Evolutionary conservation across 2,113 vertebrate species (phyloP), one percentile per base, ranked within the genome.

Genomic region (Muscicapa adusta): DNA sequence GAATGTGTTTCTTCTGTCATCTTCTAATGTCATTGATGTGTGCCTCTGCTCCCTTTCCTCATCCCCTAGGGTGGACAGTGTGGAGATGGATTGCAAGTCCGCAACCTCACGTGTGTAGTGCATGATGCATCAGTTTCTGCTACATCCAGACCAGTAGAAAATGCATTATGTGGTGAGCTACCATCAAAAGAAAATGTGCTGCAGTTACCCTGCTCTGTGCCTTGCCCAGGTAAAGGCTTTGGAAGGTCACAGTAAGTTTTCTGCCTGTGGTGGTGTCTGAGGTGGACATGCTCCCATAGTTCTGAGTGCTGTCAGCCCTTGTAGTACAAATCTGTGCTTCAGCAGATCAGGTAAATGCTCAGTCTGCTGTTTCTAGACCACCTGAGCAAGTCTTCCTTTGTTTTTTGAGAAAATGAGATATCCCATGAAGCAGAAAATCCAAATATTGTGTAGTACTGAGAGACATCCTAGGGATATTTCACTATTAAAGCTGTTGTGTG

Each of bases 11-110:
- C 53, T 89, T 91, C 53, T 91, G 63, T 73, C 5, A 12, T 18
- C 14, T 88, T n/a, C 43, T 85, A 22, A 47, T 2, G 0, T 61
- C 67, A 43, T 6, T 4, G 22, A 76, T 43, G 54, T 25, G 26
- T 73, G n/a, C 38, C 61, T 97, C 54, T 85, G 28, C 97, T 91
- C 8, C 89, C 57, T 96, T 89, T 72, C 84, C 0, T 83, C 34
- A 4, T 62, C 42, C 88, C 33, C 1, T 81, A 99, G 99, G 98
- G 98, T 38, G 99, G 99, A 71, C 98, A 99, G 28, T 99, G 99
- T 80, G 99, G 99, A 17, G 99, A 99, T 62, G 99, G 99, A 61
- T 54, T 98, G 26, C 98, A 98, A 62, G 96, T 95, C 66, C 98
- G 99, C 74, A 99, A 98, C 81, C 96, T 98, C 47, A 98, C 98